Evolutionary conservation across 2,113 vertebrate species (phyloP).

Genomic region (Poeciliopsis prolifica): DNA sequence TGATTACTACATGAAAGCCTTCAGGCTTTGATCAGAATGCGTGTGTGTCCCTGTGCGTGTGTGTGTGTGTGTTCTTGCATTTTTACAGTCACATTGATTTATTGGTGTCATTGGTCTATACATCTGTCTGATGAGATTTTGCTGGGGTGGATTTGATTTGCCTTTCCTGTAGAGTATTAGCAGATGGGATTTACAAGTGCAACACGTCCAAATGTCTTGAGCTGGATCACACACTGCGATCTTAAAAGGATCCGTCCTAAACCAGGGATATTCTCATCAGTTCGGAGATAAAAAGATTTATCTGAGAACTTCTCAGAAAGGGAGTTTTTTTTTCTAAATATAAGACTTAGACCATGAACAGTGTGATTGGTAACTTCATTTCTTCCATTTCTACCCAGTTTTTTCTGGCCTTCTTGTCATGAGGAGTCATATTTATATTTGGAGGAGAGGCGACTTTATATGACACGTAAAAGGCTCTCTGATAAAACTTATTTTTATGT

Average conservation of each 20-base stretch:
- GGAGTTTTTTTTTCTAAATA: neutral
- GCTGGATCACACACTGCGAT: slow-evolving; percentile 57
- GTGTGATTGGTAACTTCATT: neutral
- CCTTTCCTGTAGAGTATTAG: slow-evolving; percentile 46
- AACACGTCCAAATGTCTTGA: slow-evolving; percentile 54
- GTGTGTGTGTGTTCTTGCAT: slow-evolving; percentile 7
- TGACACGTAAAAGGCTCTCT: neutral
- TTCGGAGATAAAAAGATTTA: slow-evolving; percentile 49
- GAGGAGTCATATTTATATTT: neutral
- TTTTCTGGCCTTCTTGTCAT: neutral
- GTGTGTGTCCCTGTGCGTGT: neutral
- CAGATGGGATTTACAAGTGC: slow-evolving; percentile 53
- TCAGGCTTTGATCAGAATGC: slow-evolving; percentile 38
- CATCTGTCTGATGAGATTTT: slow-evolving; percentile 62
- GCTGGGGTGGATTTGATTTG: slow-evolving; percentile 51
- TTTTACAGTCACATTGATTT: slow-evolving; percentile 42
- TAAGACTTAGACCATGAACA: slow-evolving; percentile 5
- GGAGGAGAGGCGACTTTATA: neutral
- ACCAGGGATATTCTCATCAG: slow-evolving; percentile 54
- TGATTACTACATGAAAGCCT: slow-evolving; percentile 51
- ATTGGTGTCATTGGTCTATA: slow-evolving; percentile 48
- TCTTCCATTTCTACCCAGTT: too few relatives aligned
- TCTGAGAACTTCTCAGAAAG: slow-evolving; percentile 44
- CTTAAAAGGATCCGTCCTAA: slow-evolving; percentile 55
- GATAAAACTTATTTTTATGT: neutral